Evolutionary conservation across 2,113 vertebrate species (phyloP).

Genomic region (Catharus fuscescens): DNA sequence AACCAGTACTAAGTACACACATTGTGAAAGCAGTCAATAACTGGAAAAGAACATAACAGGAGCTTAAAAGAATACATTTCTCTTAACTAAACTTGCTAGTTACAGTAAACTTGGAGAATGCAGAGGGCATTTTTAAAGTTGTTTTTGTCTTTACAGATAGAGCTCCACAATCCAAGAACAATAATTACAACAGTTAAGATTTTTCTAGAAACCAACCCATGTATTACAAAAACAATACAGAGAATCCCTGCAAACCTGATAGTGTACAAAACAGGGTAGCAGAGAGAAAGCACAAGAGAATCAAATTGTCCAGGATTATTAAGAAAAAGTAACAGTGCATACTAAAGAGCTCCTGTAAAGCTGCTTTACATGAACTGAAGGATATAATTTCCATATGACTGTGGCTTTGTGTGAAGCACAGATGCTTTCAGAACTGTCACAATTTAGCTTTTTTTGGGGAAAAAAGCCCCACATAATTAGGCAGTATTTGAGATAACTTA

Average conservation of each 20-base stretch:
- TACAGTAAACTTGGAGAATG: conserved; percentile 47
- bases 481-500: neutral
- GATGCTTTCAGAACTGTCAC: neutral
- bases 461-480: neutral
- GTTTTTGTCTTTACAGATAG: neutral
- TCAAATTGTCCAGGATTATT: neutral
- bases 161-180: neutral
- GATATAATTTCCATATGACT: neutral
- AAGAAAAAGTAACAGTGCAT: neutral
- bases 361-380: neutral
- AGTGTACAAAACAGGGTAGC: neutral
- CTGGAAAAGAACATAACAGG: conserved; percentile 5
- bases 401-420: neutral
- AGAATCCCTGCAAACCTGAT: neutral
- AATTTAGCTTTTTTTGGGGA: neutral
- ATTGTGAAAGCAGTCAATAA: neutral
- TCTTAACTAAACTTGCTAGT: neutral
- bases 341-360: neutral
- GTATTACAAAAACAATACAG: conserved; percentile 31
- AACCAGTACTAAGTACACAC: neutral
- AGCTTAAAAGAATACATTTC: conserved; percentile 35
- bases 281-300: conserved; percentile 10
- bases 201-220: conserved; percentile 37
- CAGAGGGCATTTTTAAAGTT: neutral
- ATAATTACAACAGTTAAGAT: conserved; percentile 19